phyloP scores from a whole-genome alignment of 1,140 invertebrate species.

The Hydropsyche tenuis region DNA sequence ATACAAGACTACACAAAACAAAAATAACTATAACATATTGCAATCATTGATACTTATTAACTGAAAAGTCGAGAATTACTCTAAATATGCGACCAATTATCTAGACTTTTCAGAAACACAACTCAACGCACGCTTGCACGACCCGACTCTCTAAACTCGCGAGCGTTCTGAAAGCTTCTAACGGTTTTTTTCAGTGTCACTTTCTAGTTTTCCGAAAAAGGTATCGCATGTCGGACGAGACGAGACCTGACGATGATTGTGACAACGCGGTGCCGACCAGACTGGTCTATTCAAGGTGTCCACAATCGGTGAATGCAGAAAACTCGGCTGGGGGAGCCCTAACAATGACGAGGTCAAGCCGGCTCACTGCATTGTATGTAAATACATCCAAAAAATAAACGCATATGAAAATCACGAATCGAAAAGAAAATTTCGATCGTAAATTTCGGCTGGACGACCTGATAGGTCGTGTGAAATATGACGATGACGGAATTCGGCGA shows the following conservation, averaged over 20 bases:
- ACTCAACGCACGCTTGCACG: no score
- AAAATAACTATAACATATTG: no score
- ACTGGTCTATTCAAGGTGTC: constrained; percentile 4
- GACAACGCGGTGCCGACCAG: constrained; percentile 1
- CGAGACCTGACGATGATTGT: neutral
- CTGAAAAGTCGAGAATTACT: no score
- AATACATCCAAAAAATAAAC: neutral
- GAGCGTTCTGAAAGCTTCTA: neutral
- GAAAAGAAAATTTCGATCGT: neutral
- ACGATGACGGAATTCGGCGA: neutral
- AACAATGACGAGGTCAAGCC: neutral
- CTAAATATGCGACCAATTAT: no score
- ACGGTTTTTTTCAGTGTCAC: neutral
- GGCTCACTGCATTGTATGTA: no score
- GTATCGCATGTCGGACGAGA: neutral
- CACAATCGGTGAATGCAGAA: neutral
- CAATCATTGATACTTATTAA: no score
- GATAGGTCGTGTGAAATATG: neutral
- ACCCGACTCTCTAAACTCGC: neutral
- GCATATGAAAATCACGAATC: neutral
- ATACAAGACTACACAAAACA: no score
- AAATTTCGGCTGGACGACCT: neutral
- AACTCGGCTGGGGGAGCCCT: neutral
- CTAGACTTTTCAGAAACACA: no score
- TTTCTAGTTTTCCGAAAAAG: neutral